Percentiles rank a stretch among this genome's conserved stretches.
Conservation (phyloP, 2,113 vertebrate species). For the Bubalus kerabau region DNA sequence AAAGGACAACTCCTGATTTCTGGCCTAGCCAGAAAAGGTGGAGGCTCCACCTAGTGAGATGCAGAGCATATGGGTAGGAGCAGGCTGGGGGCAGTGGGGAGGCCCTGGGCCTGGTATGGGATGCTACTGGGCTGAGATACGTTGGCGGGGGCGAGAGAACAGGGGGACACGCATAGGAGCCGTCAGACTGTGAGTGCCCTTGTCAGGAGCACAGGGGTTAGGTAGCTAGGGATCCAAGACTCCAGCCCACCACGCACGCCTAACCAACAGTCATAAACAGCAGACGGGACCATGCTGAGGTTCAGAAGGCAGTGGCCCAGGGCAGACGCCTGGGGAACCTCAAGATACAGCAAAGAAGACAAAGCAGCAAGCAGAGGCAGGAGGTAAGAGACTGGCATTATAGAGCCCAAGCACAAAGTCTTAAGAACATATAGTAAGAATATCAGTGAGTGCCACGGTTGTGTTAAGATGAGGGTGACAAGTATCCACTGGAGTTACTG, state of each 20-base stretch:
- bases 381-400: background rate
- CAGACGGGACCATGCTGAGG: background rate
- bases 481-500: background rate
- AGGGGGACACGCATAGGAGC: background rate
- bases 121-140: accelerated
- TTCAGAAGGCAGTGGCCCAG: background rate
- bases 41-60: background rate
- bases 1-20: background rate
- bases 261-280: no score
- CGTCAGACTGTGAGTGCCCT: accelerated
- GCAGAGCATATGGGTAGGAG: background rate
- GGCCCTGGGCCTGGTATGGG: background rate
- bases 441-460: background rate
- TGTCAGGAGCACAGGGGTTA: background rate
- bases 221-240: background rate
- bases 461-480: background rate
- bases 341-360: background rate
- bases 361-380: background rate
- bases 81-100: no score
- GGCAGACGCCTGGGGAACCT: background rate
- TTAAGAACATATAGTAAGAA: no score
- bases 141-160: accelerated
- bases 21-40: background rate
- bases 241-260: background rate
- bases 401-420: background rate